Evolutionary conservation across 1,140 invertebrate genomes (phyloP).

Genomic region (Cepaea nemoralis): DNA sequence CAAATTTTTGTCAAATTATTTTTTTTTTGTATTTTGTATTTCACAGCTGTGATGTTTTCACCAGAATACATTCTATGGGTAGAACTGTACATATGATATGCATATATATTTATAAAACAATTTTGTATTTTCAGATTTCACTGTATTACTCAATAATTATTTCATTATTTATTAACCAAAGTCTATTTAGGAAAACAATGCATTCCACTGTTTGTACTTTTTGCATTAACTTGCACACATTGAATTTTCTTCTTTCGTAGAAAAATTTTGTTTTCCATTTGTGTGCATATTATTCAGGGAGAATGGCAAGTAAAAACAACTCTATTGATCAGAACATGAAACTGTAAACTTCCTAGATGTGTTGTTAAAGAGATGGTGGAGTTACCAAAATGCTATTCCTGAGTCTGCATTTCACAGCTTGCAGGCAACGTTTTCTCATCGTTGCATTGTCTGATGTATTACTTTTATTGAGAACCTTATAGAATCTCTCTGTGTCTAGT

Average conservation of each 20-base stretch:
- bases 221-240: slow-evolving; percentile 23
- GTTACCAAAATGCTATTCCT: too few relatives aligned
- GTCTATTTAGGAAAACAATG: slow-evolving; percentile 38
- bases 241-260: background rate
- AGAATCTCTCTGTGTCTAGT: slow-evolving; percentile 32
- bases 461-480: too few relatives aligned
- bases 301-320: background rate
- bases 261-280: background rate
- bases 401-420: too few relatives aligned
- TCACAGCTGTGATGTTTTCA: slow-evolving; percentile 42
- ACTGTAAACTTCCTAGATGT: too few relatives aligned
- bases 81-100: slow-evolving; percentile 39
- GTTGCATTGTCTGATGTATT: too few relatives aligned
- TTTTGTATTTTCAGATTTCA: slow-evolving; percentile 37
- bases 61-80: slow-evolving; percentile 37
- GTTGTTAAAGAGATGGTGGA: too few relatives aligned
- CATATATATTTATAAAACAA: slow-evolving; percentile 24
- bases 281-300: background rate
- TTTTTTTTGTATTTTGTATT: slow-evolving; percentile 28
- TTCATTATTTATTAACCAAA: slow-evolving; percentile 28
- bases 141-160: slow-evolving; percentile 26
- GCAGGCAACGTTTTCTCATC: too few relatives aligned
- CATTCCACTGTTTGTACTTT: slow-evolving; percentile 39
- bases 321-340: too few relatives aligned
- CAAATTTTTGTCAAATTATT: slow-evolving; percentile 33